phyloP scores from a whole-genome alignment of 2,113 vertebrate genomes.

The Lipotes vexillifer region DNA sequence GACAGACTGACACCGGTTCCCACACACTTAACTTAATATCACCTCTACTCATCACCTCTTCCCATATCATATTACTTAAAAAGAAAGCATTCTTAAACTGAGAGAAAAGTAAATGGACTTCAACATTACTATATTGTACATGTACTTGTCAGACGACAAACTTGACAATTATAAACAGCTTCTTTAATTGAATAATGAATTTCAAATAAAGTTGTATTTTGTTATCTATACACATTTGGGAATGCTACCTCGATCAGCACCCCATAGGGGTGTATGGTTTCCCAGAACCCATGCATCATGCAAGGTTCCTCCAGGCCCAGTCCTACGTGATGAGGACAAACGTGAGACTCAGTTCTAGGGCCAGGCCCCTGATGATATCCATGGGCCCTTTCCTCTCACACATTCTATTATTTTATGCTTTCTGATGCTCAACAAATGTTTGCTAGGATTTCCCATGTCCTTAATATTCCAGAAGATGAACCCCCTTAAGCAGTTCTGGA shows the following conservation, averaged over 20 bases:
- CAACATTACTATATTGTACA: background rate
- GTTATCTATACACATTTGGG: background rate
- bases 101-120: background rate
- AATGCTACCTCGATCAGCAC: background rate
- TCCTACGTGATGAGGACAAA: background rate
- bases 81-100: background rate
- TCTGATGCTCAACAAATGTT: background rate
- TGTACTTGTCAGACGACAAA: background rate
- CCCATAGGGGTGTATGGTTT: background rate
- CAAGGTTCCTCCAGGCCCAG: background rate
- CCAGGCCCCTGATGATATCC: background rate
- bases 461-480: background rate
- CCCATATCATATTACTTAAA: background rate
- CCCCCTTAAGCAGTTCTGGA: background rate
- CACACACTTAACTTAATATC: background rate
- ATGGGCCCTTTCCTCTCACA: background rate
- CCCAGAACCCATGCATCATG: background rate
- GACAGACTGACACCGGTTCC: background rate
- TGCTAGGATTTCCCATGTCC: background rate
- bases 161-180: background rate
- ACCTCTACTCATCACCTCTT: background rate
- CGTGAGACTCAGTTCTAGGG: accelerated
- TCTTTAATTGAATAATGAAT: background rate
- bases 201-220: background rate
- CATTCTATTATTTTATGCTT: background rate